Conservation (phyloP, 2,113 vertebrate species). For the Cynoglossus semilaevis region DNA sequence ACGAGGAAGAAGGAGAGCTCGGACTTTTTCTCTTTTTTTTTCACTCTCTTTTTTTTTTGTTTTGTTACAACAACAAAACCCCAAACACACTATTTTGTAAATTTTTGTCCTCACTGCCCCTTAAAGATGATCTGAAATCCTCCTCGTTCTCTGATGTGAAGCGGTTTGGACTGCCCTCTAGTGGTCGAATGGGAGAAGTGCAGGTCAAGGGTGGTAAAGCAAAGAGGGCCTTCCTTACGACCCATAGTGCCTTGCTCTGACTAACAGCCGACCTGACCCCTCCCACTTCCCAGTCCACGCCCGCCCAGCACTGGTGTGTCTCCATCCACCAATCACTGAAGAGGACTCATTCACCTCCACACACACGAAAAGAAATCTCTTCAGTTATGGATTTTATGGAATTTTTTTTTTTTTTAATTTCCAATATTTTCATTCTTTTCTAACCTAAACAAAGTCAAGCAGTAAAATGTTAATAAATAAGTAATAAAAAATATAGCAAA, state of each 20-base stretch:
- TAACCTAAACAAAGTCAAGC: too few species aligned
- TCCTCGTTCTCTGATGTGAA: conserved; percentile 25
- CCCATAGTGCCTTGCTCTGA: conserved; percentile 75
- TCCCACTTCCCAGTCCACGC: conserved; percentile 27
- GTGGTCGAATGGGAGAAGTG: conserved; percentile 47
- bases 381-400: conserved; percentile 10
- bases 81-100: conserved; percentile 28
- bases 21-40: too few species aligned
- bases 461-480: too few species aligned
- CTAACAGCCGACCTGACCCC: conserved; percentile 55
- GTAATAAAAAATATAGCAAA: too few species aligned
- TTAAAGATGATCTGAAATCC: conserved; percentile 45
- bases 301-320: conserved; percentile 21
- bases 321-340: conserved; percentile 38
- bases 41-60: too few species aligned
- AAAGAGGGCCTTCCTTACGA: conserved; percentile 32
- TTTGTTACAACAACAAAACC: conserved; percentile 40
- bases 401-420: conserved; percentile 3
- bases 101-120: not conserved
- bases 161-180: conserved; percentile 55
- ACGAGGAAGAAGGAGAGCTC: conserved; percentile 15
- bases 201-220: conserved; percentile 46
- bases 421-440: too few species aligned
- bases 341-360: conserved; percentile 38
- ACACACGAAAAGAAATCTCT: conserved; percentile 19